phyloP scores from a whole-genome alignment of 2,113 vertebrate species.

The Balaeniceps rex region DNA sequence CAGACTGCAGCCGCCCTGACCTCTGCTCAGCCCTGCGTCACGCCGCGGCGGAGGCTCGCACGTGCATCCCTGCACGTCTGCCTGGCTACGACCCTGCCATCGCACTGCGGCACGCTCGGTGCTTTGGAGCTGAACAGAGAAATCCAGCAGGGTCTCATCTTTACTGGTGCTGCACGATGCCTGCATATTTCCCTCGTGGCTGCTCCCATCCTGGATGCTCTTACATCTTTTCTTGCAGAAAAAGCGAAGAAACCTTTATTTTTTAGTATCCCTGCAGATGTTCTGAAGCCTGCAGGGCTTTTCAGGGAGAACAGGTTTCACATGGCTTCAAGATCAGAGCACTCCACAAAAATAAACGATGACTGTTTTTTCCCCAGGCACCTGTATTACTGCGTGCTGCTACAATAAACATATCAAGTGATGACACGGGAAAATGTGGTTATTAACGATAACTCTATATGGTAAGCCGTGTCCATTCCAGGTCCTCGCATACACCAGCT shows the following conservation, averaged over 20 bases:
- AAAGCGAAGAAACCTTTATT: neutral
- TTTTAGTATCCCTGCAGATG: neutral
- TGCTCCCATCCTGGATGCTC: neutral
- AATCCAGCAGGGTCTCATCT: neutral
- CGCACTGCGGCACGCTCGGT: accelerated
- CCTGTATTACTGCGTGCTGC: neutral
- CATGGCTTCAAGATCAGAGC: neutral
- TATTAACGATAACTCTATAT: neutral
- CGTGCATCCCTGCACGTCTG: neutral
- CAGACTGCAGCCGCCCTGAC: too few relatives aligned
- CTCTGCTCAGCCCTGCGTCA: too few relatives aligned
- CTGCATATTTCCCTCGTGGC: accelerated
- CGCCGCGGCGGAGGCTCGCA: accelerated
- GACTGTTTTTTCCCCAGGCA: neutral
- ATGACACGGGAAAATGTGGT: neutral
- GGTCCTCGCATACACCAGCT: neutral
- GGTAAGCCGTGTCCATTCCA: neutral
- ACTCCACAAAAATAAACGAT: neutral
- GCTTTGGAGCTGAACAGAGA: neutral
- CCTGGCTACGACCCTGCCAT: neutral
- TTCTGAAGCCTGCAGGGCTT: neutral
- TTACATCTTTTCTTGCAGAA: neutral
- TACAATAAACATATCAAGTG: neutral
- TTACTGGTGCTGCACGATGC: neutral
- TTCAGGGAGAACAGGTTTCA: neutral